Conservation (phyloP, 2,888 invertebrate species). For the Hypercompe scribonia region DNA sequence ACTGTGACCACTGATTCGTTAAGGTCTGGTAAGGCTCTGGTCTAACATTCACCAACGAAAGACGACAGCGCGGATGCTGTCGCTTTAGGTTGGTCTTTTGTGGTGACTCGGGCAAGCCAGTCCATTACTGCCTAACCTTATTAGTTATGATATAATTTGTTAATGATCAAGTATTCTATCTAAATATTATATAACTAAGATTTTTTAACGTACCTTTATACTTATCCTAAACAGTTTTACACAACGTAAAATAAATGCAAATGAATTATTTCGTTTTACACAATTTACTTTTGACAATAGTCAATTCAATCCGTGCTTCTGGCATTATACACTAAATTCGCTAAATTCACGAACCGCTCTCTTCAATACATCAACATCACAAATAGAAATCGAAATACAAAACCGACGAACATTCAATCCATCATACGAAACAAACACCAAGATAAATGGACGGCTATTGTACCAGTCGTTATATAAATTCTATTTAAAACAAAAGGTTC, state of each 20-base stretch:
- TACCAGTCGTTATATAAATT: conserved; percentile 44
- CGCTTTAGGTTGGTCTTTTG: too few relatives aligned
- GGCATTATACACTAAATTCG: not conserved
- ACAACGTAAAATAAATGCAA: not conserved
- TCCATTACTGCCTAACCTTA: too few relatives aligned
- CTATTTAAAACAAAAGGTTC: conserved; percentile 44
- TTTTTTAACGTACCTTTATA: too few relatives aligned
- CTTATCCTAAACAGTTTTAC: not conserved
- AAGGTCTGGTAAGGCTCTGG: too few relatives aligned
- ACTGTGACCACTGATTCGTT: too few relatives aligned
- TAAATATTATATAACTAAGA: too few relatives aligned
- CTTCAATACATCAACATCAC: conserved; percentile 6
- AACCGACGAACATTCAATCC: conserved; percentile 28
- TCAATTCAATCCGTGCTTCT: not conserved
- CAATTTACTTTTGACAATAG: not conserved
- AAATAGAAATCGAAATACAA: conserved; percentile 25
- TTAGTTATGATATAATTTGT: too few relatives aligned
- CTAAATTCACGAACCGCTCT: not conserved
- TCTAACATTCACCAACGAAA: too few relatives aligned
- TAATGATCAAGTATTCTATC: too few relatives aligned
- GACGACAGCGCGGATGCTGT: too few relatives aligned
- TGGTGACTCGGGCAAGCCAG: too few relatives aligned
- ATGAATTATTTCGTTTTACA: too few relatives aligned
- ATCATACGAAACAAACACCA: conserved; percentile 25
- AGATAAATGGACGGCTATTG: conserved; percentile 30